Base-by-base conservation (phyloP, 2,797 vertebrate genomes). In the Anas flavirostris region DNA sequence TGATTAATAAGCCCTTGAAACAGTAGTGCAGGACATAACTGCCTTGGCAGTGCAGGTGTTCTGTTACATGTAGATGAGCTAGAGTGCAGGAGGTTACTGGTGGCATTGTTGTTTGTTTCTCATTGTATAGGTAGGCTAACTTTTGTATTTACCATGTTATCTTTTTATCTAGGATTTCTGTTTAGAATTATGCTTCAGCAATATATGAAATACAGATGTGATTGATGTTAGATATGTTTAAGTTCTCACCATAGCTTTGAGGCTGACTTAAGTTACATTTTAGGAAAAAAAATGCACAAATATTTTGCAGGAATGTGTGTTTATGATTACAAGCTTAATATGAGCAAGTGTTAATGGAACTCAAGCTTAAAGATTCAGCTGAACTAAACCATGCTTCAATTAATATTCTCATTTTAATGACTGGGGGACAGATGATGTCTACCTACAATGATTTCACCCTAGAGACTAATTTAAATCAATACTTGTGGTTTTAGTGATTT, bases 401-500 rank as follows among this genome's bases (percentile, higher is more conserved):
- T 93, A 29, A 62, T 53, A 33, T 62, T 94, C 77, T 91, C 59
- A 35, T 86, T 93, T 81, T 82, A 88, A 75, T 64, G 44, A 55
- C 56, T 82, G 31, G 21, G 94, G 60, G 85, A 82, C 94, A 94
- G 94, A 95, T 96, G 94, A 86, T 80, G 64, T 66, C 68, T 68
- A 28, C 68, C 86, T 90, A 55, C 41, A 86, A 8, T 75, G 67
- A 86, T 70, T 84, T 77, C 50, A 82, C 75, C 77, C 70, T 80
- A 5, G 86, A 86, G 56, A 90, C 70, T 94, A 59, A 90, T 93
- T 92, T 88, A 90, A 93, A 93, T 88, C 77, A 94, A 33, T 93
- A 77, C 33, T 86, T 67, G 31, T 14, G 23, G 6, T 55, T 81
- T 90, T 53, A 84, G 12, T 53, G 63, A 23, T 91, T 86, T 70